Conservation (phyloP, 2,888 invertebrate genomes). For the Caenorhabditis becei region DNA sequence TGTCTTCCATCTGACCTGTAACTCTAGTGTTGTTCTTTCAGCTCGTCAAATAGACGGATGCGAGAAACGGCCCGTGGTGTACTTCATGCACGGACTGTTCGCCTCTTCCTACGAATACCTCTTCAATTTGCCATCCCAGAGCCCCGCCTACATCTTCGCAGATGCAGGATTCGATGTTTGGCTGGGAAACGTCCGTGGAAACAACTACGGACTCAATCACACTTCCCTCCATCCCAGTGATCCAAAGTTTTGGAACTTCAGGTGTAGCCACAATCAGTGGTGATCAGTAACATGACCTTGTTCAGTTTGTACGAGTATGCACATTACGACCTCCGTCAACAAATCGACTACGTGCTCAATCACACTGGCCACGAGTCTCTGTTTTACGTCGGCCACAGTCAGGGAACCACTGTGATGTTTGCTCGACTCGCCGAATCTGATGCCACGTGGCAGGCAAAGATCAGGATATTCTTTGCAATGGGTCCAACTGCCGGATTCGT, state of each 20-base stretch:
- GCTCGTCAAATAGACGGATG: constrained; percentile 41
- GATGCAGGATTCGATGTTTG: constrained; percentile 64
- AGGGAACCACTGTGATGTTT: constrained; percentile 60
- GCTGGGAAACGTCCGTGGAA: constrained; percentile 60
- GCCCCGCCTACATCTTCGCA: constrained; percentile 55
- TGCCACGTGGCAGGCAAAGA: constrained; percentile 48
- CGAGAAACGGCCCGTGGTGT: constrained; percentile 47
- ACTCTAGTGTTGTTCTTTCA: not conserved
- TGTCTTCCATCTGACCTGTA: no score
- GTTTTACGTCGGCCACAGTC: constrained; percentile 60
- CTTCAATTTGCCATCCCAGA: constrained; percentile 53
- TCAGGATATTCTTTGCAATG: constrained; percentile 56
- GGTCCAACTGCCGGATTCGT: constrained; percentile 60
- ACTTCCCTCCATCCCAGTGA: constrained; percentile 24
- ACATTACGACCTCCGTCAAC: constrained; percentile 43
- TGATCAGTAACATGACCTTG: no score
- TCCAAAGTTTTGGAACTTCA: constrained; percentile 49
- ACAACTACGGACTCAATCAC: constrained; percentile 49
- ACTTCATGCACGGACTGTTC: constrained; percentile 57
- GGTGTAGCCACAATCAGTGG: constrained; percentile 17
- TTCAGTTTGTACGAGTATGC: constrained; percentile 52
- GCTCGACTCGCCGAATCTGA: constrained; percentile 51
- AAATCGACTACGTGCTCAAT: constrained; percentile 59
- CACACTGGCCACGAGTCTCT: constrained; percentile 39
- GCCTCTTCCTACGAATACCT: constrained; percentile 34